Conservation (phyloP, 2,888 invertebrate genomes). For the Cantharis flavilabris region DNA sequence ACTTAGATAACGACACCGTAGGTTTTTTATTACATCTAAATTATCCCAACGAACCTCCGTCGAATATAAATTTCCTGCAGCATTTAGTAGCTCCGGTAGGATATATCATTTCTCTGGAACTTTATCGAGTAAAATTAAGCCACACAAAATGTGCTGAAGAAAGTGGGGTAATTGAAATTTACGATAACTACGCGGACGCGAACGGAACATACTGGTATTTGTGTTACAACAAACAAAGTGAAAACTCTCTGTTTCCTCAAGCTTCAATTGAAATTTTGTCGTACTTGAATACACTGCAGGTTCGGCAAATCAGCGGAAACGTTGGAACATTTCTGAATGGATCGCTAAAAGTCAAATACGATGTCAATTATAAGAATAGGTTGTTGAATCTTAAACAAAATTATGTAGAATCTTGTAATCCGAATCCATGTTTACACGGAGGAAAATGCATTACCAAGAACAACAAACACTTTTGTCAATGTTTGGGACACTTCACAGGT, state of each 20-base stretch:
- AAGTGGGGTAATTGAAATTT: conserved; percentile 51
- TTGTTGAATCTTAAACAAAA: conserved; percentile 64
- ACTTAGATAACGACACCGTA: conserved; percentile 54
- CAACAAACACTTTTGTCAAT: conserved; percentile 67
- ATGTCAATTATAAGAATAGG: conserved; percentile 68
- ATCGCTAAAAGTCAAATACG: conserved; percentile 64
- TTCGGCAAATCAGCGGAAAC: conserved; percentile 59
- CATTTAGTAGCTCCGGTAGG: conserved; percentile 64
- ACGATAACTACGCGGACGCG: conserved; percentile 71
- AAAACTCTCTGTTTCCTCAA: conserved; percentile 47
- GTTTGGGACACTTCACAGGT: conserved; percentile 75
- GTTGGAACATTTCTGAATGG: conserved; percentile 64
- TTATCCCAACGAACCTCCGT: conserved; percentile 61
- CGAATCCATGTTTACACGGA: conserved; percentile 74
- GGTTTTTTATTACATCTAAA: conserved; percentile 63
- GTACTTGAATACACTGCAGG: conserved; percentile 67
- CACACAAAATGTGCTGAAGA: conserved; percentile 46
- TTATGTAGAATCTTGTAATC: conserved; percentile 69
- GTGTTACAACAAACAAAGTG: conserved; percentile 56
- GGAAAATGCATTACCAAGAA: conserved; percentile 69
- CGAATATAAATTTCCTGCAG: conserved; percentile 60
- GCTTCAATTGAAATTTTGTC: conserved; percentile 66
- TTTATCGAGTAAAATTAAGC: conserved; percentile 57
- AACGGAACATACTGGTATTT: conserved; percentile 74
- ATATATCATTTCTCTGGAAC: conserved; percentile 57